Conservation (phyloP, 1,140 invertebrate genomes). For the Nasonia vitripennis region DNA sequence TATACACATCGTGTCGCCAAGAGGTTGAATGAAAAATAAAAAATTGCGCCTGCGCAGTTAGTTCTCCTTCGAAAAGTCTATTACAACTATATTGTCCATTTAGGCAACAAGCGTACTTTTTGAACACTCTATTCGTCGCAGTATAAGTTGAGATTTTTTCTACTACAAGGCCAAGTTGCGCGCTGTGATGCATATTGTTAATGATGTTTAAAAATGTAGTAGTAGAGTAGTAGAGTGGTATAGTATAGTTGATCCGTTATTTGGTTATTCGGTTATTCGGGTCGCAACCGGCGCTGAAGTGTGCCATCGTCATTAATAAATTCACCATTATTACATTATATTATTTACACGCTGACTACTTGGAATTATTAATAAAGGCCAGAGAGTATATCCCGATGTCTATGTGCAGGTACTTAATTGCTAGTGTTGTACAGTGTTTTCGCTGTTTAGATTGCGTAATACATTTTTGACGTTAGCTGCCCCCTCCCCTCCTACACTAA, state of each 20-base stretch:
- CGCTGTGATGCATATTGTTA: constrained; percentile 25
- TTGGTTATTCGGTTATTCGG: too few species aligned
- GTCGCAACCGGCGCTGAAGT: too few species aligned
- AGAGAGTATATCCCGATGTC: constrained; percentile 1
- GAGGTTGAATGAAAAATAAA: constrained; percentile 34
- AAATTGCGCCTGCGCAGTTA: constrained; percentile 67
- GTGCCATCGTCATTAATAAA: too few species aligned
- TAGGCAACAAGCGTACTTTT: constrained; percentile 65
- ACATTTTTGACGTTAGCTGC: too few species aligned
- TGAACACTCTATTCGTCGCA: constrained; percentile 51
- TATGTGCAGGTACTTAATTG: neutral
- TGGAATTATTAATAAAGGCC: too few species aligned
- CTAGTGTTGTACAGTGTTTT: neutral
- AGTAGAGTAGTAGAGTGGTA: too few species aligned
- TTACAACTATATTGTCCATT: constrained; percentile 62
- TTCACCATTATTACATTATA: too few species aligned
- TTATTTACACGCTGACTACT: too few species aligned
- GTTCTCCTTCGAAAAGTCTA: constrained; percentile 39
- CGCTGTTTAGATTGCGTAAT: too few species aligned
- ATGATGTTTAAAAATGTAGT: too few species aligned
- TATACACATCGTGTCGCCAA: neutral
- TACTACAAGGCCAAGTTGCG: constrained; percentile 64
- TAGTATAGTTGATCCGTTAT: too few species aligned
- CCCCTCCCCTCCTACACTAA: constrained; percentile 9
- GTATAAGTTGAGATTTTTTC: constrained; percentile 51